Conservation (phyloP, 2,113 vertebrate genomes). For the Bos javanicus region DNA sequence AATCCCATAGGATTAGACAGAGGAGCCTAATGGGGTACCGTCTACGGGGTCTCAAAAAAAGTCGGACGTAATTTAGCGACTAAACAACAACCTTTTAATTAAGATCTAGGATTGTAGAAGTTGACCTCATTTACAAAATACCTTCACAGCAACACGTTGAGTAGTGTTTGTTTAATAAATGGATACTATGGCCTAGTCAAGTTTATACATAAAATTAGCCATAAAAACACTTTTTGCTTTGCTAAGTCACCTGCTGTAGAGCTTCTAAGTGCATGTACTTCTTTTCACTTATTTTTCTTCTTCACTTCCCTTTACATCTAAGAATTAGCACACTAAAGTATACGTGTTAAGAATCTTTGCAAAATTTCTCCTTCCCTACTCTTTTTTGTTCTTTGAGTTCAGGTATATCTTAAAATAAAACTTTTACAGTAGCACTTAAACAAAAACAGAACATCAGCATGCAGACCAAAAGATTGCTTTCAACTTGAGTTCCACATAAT, state of each 20-base stretch:
- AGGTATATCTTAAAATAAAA: not conserved
- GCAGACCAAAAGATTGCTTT: not conserved
- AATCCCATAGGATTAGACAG: no score
- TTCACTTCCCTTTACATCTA: not conserved
- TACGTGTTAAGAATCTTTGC: not conserved
- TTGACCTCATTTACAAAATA: not conserved
- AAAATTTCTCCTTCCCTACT: not conserved
- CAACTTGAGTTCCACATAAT: not conserved
- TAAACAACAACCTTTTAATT: not conserved
- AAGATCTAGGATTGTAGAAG: not conserved
- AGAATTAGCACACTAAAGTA: not conserved
- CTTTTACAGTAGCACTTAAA: not conserved
- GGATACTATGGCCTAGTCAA: not conserved
- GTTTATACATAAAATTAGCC: not conserved
- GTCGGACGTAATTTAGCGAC: accelerated
- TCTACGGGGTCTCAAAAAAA: not conserved
- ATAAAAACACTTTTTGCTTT: not conserved
- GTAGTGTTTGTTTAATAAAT: not conserved
- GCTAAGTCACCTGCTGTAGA: no score
- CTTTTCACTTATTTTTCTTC: not conserved
- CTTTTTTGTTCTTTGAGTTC: not conserved
- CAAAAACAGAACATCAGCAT: not conserved
- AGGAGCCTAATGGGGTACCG: not conserved
- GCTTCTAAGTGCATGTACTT: accelerated
- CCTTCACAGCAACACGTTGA: not conserved